Evolutionary conservation across 2,797 vertebrate genomes (phyloP), one percentile per base, ranked within the genome.

Genomic region (Leptatherina wallacei): DNA sequence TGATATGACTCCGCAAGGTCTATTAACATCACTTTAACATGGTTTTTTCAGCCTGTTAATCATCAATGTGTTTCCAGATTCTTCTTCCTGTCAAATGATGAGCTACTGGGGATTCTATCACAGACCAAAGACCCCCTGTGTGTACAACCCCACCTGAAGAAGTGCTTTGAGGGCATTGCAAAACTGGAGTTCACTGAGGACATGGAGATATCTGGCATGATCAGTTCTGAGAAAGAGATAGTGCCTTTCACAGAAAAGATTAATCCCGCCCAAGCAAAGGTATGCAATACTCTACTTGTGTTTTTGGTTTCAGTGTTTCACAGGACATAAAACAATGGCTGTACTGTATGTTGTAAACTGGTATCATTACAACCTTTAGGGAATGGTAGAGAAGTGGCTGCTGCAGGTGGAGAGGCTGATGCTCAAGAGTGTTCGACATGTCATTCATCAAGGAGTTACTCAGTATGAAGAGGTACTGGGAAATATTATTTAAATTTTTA

Each of bases 321-420:
- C 14, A 69, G 29, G 4, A 55, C 9, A 58, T 61, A 44, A 29
- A 13, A 51, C 32, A 1, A 10, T n/a, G 22, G 58, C 32, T 54
- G 22, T 30, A 20, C 13, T 27, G 20, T 52, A 29, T 71, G 38
- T 59, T 56, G 24, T 44, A 24, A 18, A 1, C 7, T 56, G 27
- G n/a, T 29, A 51, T 4, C 64, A n/a, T 75, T 35, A 33, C 18
- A 3, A 16, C 35, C 63, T 73, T 22, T 63, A 98, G 97, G 97
- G 97, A 44, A 98, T 98, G 97, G 97, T 99, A 55, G 98, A 98
- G 85, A 98, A 97, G 83, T 98, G 97, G 97, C 94, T 99, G 54
- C 89, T 92, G 80, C 95, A 98, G 83, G 97, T 99, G 71, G 97
- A 99, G 86, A 88, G 92, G 30, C 85, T 94, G 44, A 98, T 98